Base-by-base conservation (phyloP, 2,888 invertebrate genomes). In the Monopis laevigella region DNA sequence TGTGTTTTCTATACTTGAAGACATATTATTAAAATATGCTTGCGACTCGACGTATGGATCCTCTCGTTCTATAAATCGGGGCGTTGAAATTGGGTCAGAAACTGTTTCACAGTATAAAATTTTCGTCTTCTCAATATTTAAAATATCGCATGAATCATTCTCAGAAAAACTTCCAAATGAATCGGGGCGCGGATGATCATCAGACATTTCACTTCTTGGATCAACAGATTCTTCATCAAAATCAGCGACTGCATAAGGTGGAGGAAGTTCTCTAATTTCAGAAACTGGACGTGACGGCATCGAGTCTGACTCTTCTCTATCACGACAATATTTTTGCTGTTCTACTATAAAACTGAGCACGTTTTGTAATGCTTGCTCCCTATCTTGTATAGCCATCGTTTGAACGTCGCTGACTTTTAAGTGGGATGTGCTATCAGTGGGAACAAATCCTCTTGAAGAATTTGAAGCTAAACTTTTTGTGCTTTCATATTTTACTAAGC, bases 401-500 rank as follows among this genome's bases (percentile, higher is more conserved):
- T 72, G 78, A 13, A 72, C 71, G 45, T 82, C 81, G 34, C 80
- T 78, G 39, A 75, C 66, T 50, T 78, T 59, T 40, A 81, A 59
- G 50, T 74, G 74, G 45, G 58, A 77, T 18, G 78, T 75, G 47
- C 85, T 85, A 44, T 61, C 69, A 18, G 17, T 12, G 5, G 74
- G 69, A 3, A 83, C 82, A 30, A 86, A 65, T 49, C 86, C 86
- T 58, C 87, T 82, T 43, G 88, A 88, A 34, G 88, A 88, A 54
- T 87, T 89, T 24, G 89, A 89, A 29, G 89, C 89, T 58, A 90
- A 72, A 62, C 90, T 90, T 62, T 89, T 89, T 46, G 88, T 89
- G 66, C 90, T 90, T 61, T 90, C 91, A 58, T 90, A 90, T 68
- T 90, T 90, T 35, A 90, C 90, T 47, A 91, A 83, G 21, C 89